phyloP scores from a whole-genome alignment of 2,888 invertebrate species.

The Trissolcus japonicus region DNA sequence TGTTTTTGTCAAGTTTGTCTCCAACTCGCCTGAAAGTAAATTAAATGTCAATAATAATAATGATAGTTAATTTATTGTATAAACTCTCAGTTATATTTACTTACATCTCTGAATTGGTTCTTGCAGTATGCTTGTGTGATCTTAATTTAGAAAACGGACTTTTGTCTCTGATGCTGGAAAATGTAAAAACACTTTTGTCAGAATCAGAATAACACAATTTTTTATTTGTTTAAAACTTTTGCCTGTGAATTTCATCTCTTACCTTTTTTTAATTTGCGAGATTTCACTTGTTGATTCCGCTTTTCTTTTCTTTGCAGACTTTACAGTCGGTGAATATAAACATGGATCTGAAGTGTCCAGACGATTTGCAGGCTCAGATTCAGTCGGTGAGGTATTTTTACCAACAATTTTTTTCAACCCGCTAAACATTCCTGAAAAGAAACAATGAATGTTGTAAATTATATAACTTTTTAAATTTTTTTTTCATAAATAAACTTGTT shows the following conservation, averaged over 20 bases:
- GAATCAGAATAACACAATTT: background rate
- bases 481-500: too few relatives aligned
- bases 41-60: background rate
- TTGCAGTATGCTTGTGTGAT: conserved; percentile 64
- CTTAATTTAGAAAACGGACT: conserved; percentile 64
- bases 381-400: conserved; percentile 79
- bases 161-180: conserved; percentile 63
- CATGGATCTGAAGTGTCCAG: conserved; percentile 40
- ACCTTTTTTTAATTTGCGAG: conserved; percentile 84
- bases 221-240: background rate
- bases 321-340: conserved; percentile 79
- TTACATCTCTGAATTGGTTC: conserved; percentile 66
- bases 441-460: too few relatives aligned
- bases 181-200: conserved; percentile 4
- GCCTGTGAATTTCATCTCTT: conserved; percentile 2
- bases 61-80: background rate
- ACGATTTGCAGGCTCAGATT: conserved; percentile 69
- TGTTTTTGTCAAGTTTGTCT: conserved; percentile 69
- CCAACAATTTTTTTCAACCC: conserved; percentile 88
- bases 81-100: conserved; percentile 32
- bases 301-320: conserved; percentile 82
- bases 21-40: conserved; percentile 59
- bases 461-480: too few relatives aligned
- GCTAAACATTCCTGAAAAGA: conserved; percentile 82
- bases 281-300: conserved; percentile 78